Base-by-base conservation (phyloP, 1,140 invertebrate species). In the Lutraria rhynchaena region DNA sequence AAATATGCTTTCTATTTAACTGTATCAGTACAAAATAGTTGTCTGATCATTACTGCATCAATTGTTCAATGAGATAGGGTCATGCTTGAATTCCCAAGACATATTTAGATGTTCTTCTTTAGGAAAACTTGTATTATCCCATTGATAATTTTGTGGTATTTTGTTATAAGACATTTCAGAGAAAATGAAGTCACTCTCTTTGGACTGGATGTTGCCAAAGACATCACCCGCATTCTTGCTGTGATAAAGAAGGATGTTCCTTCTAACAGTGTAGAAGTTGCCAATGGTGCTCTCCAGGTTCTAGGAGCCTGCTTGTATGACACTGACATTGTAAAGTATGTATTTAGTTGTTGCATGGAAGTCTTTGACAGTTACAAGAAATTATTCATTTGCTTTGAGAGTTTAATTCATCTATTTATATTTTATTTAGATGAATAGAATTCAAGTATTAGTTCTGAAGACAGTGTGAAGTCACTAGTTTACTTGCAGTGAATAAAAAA, bases 241-340 rank as follows among this genome's bases (percentile, higher is more conserved):
- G 63, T 87, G 0, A 35, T 87, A 11, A 76, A 82, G 46, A 78
- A 69, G 17, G 88, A 90, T 77, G 77, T 88, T n/a, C 5, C 44
- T 9, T 51, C 80, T 49, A 46, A 77, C 11, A 46, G 55, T 5
- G 19, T 76, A 4, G 77, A 74, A 17, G 51, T 89, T 2, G 55
- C 58, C 22, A 83, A 86, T 5, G 73, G 58, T 17, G 87, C 85
- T 17, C 70, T 90, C n/a, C 84, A 86, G 49, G 74, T 87, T 0
- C 58, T 88, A 13, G 86, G 89, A 24, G 86, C 85, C 24, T 89
- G 85, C 76, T 67, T 89, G 1, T 84, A 87, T 77, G 86, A 89
- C 35, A 63, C 49, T 27, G 83, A 86, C 15, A 84, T 85, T 73
- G 84, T 87, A 29, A 85, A 83, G 89, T 90, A 81, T 67, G 74